Base-by-base conservation (phyloP, 2,113 vertebrate species). In the Madoqua kirkii region DNA sequence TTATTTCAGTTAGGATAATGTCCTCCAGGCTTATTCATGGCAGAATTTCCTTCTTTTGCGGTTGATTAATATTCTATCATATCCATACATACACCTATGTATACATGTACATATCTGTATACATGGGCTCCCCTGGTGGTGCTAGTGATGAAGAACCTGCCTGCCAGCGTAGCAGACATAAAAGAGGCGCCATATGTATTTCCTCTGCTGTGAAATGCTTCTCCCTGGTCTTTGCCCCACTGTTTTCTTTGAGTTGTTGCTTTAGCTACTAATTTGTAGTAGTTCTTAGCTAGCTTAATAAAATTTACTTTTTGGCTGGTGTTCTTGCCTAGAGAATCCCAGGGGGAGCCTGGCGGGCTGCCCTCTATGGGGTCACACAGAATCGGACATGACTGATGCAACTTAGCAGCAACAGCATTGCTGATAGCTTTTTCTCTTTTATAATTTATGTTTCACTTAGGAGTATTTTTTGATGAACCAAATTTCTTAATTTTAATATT, bases 401-500 rank as follows among this genome's bases (percentile, higher is more conserved):
- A 29, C 59, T 59, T 59, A 60, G 59, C 27, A 60, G 27, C 59
- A 29, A 27, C 59, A 60, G 27, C 67, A 48, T 15, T 86, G 29
- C 23, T 91, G 40, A 92, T 85, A 74, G 81, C 7, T 29, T 93
- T 83, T 91, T 52, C n/a, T 4, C 29, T 43, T 60, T 92, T 78
- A 16, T 92, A 78, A 89, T 40, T 87, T 76, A 57, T 82, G 31
- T 82, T 95, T 95, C n/a, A 59, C 27, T 81, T 40, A 52, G 21
- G 9, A 57, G 76, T 79, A 96, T 86, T 95, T 96, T 93, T 86
- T 83, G 40, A 92, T 54, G 7, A 95, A 43, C n/a, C 59, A 89
- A 64, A 48, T 88, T 88, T 92, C n/a, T 85, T 55, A 84, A 89
- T 67, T 92, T 92, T 92, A 82, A 82, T 60, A 92, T 88, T 92